These are phyloP conservation scores for Cranoglanis bouderius DNA, from an alignment of 2,113 vertebrate species.

Conservation along the genomic window DNA sequence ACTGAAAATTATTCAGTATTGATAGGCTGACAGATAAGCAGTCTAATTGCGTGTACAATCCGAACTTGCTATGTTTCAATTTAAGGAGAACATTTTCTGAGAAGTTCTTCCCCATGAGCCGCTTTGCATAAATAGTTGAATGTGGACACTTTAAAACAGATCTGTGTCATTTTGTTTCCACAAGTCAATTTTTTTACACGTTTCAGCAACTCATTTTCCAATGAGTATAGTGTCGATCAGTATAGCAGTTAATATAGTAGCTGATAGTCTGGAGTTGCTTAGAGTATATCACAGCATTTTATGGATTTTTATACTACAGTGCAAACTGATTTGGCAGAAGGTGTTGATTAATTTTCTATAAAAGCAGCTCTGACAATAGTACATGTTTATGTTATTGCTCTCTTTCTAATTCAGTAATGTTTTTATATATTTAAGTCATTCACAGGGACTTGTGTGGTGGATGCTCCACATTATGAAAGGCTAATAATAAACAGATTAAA, in stretches of 20 bases:
- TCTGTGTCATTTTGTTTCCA: not conserved
- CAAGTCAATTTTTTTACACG: not conserved
- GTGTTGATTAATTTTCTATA: not conserved
- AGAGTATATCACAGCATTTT: not conserved
- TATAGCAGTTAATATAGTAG: not conserved
- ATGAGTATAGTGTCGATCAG: too few species aligned
- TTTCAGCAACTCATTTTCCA: too few species aligned
- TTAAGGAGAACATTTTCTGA: not conserved
- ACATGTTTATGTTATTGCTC: not conserved
- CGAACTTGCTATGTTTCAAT: not conserved
- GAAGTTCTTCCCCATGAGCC: not conserved
- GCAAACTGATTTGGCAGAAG: not conserved
- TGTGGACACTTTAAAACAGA: not conserved
- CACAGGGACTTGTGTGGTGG: too few species aligned
- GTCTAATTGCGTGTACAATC: not conserved
- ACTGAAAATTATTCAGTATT: not conserved
- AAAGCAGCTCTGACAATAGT: not conserved
- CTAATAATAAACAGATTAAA: too few species aligned
- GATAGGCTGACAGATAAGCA: conserved; percentile 1
- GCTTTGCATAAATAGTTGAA: not conserved
- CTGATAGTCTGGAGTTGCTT: not conserved
- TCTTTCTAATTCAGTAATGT: not conserved
- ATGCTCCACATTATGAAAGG: too few species aligned
- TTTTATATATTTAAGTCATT: too few species aligned
- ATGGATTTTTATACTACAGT: not conserved